These are phyloP conservation scores for Ypsolopha scabrella DNA, from an alignment of 2,888 invertebrate genomes.

Conservation along the genomic window DNA sequence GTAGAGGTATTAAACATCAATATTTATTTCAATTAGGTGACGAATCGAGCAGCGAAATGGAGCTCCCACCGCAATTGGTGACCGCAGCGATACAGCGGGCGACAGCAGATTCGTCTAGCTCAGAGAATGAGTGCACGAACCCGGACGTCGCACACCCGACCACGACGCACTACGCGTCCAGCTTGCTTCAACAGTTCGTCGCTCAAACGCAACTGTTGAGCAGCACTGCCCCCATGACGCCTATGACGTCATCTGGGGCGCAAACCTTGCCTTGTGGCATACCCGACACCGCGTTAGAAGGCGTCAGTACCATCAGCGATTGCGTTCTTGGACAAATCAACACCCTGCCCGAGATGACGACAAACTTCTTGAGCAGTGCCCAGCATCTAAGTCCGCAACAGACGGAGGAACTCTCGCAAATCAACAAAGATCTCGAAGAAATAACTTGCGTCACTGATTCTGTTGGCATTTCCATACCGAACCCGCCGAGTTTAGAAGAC, in stretches of 20 bases:
- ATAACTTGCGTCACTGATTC: slow-evolving; percentile 41
- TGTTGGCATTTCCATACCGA: slow-evolving; percentile 47
- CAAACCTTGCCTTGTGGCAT: slow-evolving; percentile 32
- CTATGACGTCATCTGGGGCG: slow-evolving; percentile 22
- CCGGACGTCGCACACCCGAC: slow-evolving; percentile 64
- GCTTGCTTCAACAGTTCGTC: slow-evolving; percentile 83
- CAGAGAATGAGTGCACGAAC: slow-evolving; percentile 76
- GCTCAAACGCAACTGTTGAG: slow-evolving; percentile 81
- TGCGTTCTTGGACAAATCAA: slow-evolving; percentile 55
- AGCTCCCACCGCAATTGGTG: slow-evolving; percentile 79
- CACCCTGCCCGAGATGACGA: slow-evolving; percentile 42
- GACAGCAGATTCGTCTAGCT: slow-evolving; percentile 75
- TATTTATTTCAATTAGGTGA: slow-evolving; percentile 48
- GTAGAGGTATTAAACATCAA: background rate
- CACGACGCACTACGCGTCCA: slow-evolving; percentile 77
- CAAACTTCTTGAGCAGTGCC: slow-evolving; percentile 41
- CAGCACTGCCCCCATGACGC: slow-evolving; percentile 45
- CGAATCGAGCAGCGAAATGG: slow-evolving; percentile 80
- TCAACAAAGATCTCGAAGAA: slow-evolving; percentile 62
- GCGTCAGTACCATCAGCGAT: slow-evolving; percentile 45
- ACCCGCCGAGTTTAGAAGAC: slow-evolving; percentile 53
- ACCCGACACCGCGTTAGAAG: slow-evolving; percentile 34
- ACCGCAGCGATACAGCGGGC: slow-evolving; percentile 82
- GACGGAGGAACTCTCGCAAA: slow-evolving; percentile 59
- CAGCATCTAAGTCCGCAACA: slow-evolving; percentile 62